These are phyloP conservation scores for Rotaria macrura DNA, from an alignment of 2,888 invertebrate species.

Conservation along the genomic window DNA sequence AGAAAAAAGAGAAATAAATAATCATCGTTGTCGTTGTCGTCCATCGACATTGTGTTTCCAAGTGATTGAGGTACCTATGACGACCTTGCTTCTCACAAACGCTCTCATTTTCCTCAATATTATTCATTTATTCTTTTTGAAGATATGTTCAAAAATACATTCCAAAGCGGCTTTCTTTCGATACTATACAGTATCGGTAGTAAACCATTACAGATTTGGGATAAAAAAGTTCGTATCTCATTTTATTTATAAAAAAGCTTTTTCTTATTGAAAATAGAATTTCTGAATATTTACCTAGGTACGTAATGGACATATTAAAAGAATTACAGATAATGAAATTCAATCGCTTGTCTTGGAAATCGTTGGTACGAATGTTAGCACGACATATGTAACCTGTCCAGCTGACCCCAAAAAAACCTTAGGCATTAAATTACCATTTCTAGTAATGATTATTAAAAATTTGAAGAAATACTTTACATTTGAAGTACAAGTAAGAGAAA, in stretches of 20 bases:
- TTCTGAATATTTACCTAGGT: neutral
- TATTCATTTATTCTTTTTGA: neutral
- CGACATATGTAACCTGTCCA: slow-evolving; percentile 81
- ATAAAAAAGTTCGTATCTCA: slow-evolving; percentile 54
- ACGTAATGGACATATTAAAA: slow-evolving; percentile 81
- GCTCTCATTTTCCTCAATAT: neutral
- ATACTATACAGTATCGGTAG: slow-evolving; percentile 55
- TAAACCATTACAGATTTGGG: slow-evolving; percentile 56
- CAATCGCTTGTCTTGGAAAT: slow-evolving; percentile 83
- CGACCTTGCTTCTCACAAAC: neutral
- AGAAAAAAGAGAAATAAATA: neutral
- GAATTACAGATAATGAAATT: slow-evolving; percentile 84
- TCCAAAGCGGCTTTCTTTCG: slow-evolving; percentile 55
- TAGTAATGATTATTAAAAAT: slow-evolving; percentile 88
- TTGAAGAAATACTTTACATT: slow-evolving; percentile 84
- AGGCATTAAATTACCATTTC: slow-evolving; percentile 78
- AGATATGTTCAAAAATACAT: slow-evolving; percentile 55
- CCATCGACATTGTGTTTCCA: neutral
- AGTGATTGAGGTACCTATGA: slow-evolving; percentile 15
- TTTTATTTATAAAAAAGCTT: too few species aligned
- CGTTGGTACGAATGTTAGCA: slow-evolving; percentile 80
- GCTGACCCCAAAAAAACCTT: slow-evolving; percentile 72
- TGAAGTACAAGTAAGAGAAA: slow-evolving; percentile 70
- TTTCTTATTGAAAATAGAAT: too few species aligned
- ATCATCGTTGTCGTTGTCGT: neutral